These are phyloP conservation scores for Lypha dubia DNA, from an alignment of 2,888 invertebrate genomes.

Conservation along the genomic window DNA sequence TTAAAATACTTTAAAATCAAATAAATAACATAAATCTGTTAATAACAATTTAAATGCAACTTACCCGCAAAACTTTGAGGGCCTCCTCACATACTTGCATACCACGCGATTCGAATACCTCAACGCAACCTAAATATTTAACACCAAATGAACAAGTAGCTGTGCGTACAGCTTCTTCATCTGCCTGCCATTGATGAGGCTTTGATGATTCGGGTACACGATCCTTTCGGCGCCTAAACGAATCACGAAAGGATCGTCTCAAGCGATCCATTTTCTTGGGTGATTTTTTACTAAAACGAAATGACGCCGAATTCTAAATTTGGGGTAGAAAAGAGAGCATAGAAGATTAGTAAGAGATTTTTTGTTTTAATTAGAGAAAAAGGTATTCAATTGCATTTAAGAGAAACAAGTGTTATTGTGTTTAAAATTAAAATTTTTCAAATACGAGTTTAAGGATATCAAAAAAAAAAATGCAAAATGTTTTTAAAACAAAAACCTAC, in stretches of 20 bases:
- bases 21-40: too few relatives aligned
- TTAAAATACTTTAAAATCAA: too few relatives aligned
- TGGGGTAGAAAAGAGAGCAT: conserved; percentile 14
- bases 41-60: conserved; percentile 79
- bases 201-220: conserved; percentile 95
- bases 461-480: not conserved
- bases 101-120: conserved; percentile 99
- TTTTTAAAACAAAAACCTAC: conserved; percentile 78
- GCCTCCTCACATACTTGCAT: conserved; percentile 99
- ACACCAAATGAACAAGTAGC: conserved; percentile 99
- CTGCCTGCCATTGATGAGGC: conserved; percentile 99
- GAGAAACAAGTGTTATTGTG: conserved; percentile 79
- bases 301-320: conserved; percentile 86
- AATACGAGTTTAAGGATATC: not conserved
- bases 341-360: conserved; percentile 56
- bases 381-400: conserved; percentile 41
- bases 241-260: conserved; percentile 95
- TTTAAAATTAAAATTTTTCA: not conserved
- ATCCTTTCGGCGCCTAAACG: conserved; percentile 96
- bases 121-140: conserved; percentile 99
- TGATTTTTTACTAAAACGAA: conserved; percentile 86
- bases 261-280: conserved; percentile 94
- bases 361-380: not conserved
- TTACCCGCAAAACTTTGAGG: conserved; percentile 96
- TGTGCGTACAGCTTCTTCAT: conserved; percentile 97